Evolutionary conservation across 2,797 vertebrate species (phyloP).

Genomic region (Hydrocynus forskahlii): DNA sequence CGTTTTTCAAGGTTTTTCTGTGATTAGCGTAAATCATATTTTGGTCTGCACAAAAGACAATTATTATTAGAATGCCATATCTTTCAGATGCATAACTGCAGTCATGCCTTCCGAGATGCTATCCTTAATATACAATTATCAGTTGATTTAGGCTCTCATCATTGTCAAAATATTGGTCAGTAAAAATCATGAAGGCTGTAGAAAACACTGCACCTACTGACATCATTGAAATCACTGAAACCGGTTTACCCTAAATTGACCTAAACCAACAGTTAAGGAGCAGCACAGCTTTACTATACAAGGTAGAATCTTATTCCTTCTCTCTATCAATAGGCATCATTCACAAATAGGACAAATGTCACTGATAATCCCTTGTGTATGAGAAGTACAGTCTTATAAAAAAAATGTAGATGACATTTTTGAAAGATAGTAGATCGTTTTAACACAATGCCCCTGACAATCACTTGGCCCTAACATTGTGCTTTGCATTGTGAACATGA

Average conservation of each 20-base stretch:
- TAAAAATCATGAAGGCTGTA: neutral
- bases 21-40: conserved; percentile 63
- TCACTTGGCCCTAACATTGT: neutral
- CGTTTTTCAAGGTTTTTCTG: conserved; percentile 54
- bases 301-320: neutral
- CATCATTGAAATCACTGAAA: conserved; percentile 10
- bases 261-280: neutral
- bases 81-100: neutral
- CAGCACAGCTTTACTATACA: neutral
- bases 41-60: conserved; percentile 39
- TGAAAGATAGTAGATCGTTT: neutral
- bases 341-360: neutral
- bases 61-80: conserved; percentile 28
- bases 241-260: neutral
- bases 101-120: neutral
- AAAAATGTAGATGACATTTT: neutral
- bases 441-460: neutral
- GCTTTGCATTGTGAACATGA: neutral
- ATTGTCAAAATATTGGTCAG: neutral
- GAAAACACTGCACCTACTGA: neutral
- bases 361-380: neutral
- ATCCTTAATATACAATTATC: neutral
- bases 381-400: neutral
- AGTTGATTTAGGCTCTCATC: neutral
- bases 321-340: neutral